phyloP scores from a whole-genome alignment of 2,888 invertebrate genomes.

The Conistra vaccinii region DNA sequence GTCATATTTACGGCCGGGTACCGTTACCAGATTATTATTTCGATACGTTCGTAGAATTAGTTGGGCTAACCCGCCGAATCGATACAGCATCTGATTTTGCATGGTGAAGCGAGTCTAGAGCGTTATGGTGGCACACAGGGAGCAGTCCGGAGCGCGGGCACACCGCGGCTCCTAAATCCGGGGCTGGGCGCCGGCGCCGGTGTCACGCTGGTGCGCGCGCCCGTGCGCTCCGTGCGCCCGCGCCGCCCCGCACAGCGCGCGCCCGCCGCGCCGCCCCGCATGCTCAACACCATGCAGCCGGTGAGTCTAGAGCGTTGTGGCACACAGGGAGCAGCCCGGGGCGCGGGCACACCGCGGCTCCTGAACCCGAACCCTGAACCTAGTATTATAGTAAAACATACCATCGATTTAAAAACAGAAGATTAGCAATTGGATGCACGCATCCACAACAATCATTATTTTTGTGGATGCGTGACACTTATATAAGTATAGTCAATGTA shows the following conservation, averaged over 20 bases:
- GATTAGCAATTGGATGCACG: neutral
- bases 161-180: constrained; percentile 82
- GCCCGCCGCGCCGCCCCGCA: constrained; percentile 70
- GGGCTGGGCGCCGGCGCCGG: constrained; percentile 74
- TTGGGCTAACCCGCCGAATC: constrained; percentile 4
- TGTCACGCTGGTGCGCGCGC: constrained; percentile 80
- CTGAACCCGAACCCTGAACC: constrained; percentile 74
- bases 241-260: constrained; percentile 76
- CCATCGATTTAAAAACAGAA: neutral
- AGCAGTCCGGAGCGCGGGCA: constrained; percentile 72
- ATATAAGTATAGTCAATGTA: neutral
- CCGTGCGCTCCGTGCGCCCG: constrained; percentile 75
- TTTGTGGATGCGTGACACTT: neutral
- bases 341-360: constrained; percentile 71
- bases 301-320: constrained; percentile 38
- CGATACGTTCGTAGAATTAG: constrained; percentile 8
- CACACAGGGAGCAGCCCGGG: constrained; percentile 68
- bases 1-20: neutral
- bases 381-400: too few relatives aligned
- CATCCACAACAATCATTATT: neutral
- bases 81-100: neutral
- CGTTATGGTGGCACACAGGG: constrained; percentile 42
- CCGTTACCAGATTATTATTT: neutral
- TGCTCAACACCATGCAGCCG: constrained; percentile 68
- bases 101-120: neutral